Evolutionary conservation across 1,140 invertebrate genomes (phyloP).

Genomic region (Drosophila sp.): DNA sequence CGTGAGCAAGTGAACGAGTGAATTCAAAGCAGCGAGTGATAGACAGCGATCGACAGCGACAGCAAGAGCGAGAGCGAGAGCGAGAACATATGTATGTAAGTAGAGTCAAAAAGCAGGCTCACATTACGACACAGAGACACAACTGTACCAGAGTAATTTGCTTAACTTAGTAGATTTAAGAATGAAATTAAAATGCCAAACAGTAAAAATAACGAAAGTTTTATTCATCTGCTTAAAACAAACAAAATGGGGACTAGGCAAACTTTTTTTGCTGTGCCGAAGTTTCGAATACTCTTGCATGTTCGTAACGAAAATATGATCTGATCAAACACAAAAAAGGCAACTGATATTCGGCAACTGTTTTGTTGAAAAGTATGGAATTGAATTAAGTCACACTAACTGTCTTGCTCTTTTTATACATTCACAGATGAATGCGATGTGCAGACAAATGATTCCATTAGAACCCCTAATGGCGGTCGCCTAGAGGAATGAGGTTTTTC

Average conservation of each 20-base stretch:
- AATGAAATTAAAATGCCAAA: slow-evolving; percentile 53
- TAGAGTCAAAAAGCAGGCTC: slow-evolving; percentile 21
- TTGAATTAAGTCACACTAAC: no score
- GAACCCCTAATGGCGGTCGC: no score
- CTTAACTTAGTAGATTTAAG: slow-evolving; percentile 8
- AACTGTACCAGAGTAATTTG: slow-evolving; percentile 45
- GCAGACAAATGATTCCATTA: no score
- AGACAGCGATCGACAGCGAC: slow-evolving; percentile 21
- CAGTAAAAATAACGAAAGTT: slow-evolving; percentile 45
- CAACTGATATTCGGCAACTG: no score
- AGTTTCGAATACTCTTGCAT: neutral
- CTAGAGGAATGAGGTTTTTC: no score
- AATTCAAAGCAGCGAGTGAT: slow-evolving; percentile 10
- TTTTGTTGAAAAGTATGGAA: no score
- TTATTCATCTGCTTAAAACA: neutral
- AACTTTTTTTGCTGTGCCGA: neutral
- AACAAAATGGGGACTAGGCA: slow-evolving; percentile 4
- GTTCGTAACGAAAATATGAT: neutral
- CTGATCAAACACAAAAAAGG: neutral
- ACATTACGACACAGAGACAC: slow-evolving; percentile 27
- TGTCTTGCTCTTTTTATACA: no score
- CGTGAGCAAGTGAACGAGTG: slow-evolving; percentile 23
- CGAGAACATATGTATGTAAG: slow-evolving; percentile 13
- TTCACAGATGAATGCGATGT: no score
- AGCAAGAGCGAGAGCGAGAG: slow-evolving; percentile 14